Conservation (phyloP, 2,797 vertebrate species). For the Pseudochirops corinnae region DNA sequence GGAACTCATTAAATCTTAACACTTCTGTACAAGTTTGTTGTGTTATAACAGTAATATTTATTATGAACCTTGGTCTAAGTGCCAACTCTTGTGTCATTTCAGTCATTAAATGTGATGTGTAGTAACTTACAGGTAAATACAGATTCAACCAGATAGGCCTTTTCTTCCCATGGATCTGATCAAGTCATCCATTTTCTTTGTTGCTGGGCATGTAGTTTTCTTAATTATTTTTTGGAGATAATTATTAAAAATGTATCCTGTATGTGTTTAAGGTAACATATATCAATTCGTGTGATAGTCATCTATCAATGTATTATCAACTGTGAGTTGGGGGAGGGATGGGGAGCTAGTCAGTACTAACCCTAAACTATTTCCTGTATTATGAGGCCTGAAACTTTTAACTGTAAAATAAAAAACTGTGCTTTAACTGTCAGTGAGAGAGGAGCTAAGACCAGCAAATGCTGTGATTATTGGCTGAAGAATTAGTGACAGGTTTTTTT, state of each 20-base stretch:
- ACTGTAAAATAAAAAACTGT: not conserved
- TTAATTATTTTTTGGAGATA: conserved; percentile 33
- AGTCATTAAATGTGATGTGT: not conserved
- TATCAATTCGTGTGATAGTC: not conserved
- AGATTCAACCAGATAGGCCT: not conserved
- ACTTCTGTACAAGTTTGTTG: not conserved
- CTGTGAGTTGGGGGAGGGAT: not conserved
- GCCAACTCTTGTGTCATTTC: not conserved
- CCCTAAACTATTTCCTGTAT: conserved; percentile 6
- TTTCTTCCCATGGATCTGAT: conserved; percentile 29
- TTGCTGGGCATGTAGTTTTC: not conserved
- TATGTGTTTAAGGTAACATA: conserved; percentile 30
- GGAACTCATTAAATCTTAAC: conserved; percentile 14
- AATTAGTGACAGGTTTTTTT: not conserved
- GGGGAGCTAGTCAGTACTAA: not conserved
- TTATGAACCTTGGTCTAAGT: not conserved
- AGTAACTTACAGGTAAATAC: not conserved
- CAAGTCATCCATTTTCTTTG: conserved; percentile 38
- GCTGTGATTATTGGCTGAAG: not conserved
- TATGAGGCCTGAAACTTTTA: not conserved
- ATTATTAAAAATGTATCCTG: not conserved
- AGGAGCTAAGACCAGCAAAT: not conserved
- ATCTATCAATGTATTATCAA: conserved; percentile 15
- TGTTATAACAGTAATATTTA: conserved; percentile 32
- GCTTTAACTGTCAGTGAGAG: too few species aligned